Conservation (phyloP, 2,797 vertebrate species). For the Euphonia xanthogaster region DNA sequence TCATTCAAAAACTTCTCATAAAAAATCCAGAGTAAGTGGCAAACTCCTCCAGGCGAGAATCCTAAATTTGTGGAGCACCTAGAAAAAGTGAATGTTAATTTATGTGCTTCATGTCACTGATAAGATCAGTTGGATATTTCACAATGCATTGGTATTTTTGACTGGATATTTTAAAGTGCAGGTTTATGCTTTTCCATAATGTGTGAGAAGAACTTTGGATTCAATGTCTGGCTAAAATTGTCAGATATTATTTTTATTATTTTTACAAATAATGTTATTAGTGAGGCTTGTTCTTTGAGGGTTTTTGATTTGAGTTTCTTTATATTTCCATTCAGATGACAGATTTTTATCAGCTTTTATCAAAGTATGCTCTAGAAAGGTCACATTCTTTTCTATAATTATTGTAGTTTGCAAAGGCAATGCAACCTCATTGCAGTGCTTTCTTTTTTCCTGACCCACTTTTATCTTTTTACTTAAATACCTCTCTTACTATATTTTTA, state of each 20-base stretch:
- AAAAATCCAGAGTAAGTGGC: constrained; percentile 92
- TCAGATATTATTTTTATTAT: neutral
- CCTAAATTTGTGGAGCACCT: neutral
- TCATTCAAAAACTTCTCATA: constrained; percentile 90
- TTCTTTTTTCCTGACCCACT: neutral
- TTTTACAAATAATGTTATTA: neutral
- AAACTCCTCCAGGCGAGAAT: neutral
- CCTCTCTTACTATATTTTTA: neutral
- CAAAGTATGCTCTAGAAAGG: neutral
- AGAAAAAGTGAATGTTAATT: neutral
- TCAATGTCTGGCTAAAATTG: neutral
- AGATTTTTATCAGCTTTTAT: neutral
- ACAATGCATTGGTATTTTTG: neutral
- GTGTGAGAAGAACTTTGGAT: neutral
- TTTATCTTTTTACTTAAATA: neutral
- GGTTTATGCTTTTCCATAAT: neutral
- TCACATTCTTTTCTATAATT: neutral
- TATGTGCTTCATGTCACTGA: neutral
- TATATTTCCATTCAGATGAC: neutral
- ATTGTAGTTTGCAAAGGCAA: neutral
- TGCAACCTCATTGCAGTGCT: neutral
- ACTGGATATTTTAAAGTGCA: neutral
- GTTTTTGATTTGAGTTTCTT: neutral
- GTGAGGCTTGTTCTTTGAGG: neutral
- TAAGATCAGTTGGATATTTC: neutral